phyloP scores from a whole-genome alignment of 2,113 vertebrate genomes.

The Hystrix cristata region DNA sequence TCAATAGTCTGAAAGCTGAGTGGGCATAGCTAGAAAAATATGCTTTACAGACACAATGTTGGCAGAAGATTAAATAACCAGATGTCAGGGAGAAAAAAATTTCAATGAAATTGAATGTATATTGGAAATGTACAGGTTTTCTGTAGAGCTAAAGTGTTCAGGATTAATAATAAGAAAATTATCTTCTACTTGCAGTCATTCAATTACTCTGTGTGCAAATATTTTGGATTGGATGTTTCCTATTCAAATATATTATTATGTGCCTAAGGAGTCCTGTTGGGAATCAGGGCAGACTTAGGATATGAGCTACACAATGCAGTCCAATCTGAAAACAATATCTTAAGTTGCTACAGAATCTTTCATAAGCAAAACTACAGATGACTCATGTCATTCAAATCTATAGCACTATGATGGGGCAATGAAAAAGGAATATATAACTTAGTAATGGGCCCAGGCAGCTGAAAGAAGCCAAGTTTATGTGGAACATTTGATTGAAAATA shows the following conservation, averaged over 20 bases:
- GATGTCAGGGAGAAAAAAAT: slow-evolving; percentile 80
- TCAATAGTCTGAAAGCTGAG: slow-evolving; percentile 88
- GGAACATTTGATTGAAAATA: slow-evolving; percentile 77
- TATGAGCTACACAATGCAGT: slow-evolving; percentile 75
- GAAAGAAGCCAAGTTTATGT: slow-evolving; percentile 74
- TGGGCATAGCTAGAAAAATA: slow-evolving; percentile 84
- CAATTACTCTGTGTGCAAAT: slow-evolving; percentile 84
- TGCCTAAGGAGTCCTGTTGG: slow-evolving; percentile 73
- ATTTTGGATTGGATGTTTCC: slow-evolving; percentile 82
- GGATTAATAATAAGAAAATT: slow-evolving; percentile 88
- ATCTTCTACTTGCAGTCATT: slow-evolving; percentile 87
- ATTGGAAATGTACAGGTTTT: slow-evolving; percentile 84
- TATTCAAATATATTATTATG: slow-evolving; percentile 83
- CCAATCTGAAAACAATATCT: slow-evolving; percentile 80
- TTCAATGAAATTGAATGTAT: slow-evolving; percentile 82
- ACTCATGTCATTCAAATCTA: slow-evolving; percentile 74
- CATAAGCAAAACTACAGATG: slow-evolving; percentile 79
- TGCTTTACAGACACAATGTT: slow-evolving; percentile 82
- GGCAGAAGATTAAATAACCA: slow-evolving; percentile 89
- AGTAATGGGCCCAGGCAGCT: slow-evolving; percentile 68
- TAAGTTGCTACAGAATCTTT: slow-evolving; percentile 76
- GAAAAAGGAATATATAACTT: slow-evolving; percentile 70
- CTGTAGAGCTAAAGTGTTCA: slow-evolving; percentile 81
- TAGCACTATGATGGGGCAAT: slow-evolving; percentile 67
- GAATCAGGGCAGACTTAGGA: slow-evolving; percentile 71